Percentiles rank a stretch among this genome's conserved stretches.
phyloP scores from a whole-genome alignment of 2,888 invertebrate genomes.

The Metalampra italica region DNA sequence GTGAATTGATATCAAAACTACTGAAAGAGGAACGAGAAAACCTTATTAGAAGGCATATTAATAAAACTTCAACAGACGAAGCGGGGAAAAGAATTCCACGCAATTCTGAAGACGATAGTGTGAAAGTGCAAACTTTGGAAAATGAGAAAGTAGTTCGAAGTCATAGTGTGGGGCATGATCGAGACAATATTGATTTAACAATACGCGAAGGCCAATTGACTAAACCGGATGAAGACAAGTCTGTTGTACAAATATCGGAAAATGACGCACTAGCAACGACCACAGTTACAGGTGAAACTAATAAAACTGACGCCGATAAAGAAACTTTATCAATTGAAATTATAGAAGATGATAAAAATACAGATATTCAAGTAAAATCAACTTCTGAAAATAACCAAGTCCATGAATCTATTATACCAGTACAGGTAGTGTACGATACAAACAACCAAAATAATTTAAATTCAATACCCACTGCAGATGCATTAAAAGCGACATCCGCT shows the following conservation, averaged over 20 bases:
- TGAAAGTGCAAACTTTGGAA: constrained; percentile 17
- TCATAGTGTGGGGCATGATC: constrained; percentile 12
- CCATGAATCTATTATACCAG: constrained; percentile 19
- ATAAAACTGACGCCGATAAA: constrained; percentile 4
- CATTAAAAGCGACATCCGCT: too few relatives aligned
- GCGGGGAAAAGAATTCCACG: constrained; percentile 5
- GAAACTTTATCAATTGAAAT: constrained; percentile 2
- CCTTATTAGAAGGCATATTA: constrained; percentile 18
- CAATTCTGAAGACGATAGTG: constrained; percentile 3
- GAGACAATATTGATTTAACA: constrained; percentile 23
- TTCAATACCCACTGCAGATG: too few relatives aligned
- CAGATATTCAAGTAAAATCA: background rate
- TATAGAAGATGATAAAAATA: background rate
- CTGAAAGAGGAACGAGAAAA: constrained; percentile 45
- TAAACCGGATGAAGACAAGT: constrained; percentile 14
- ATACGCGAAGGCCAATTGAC: constrained; percentile 12
- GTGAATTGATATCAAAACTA: constrained; percentile 42
- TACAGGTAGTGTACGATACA: constrained; percentile 19
- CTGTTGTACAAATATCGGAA: constrained; percentile 9
- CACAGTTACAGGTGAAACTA: background rate
- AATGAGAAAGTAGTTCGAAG: constrained; percentile 10
- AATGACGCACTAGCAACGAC: background rate
- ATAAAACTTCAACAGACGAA: constrained; percentile 11
- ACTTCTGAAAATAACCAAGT: background rate
- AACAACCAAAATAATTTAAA: background rate